Conservation (phyloP, 2,888 invertebrate species). For the Drosophila paramelanica region DNA sequence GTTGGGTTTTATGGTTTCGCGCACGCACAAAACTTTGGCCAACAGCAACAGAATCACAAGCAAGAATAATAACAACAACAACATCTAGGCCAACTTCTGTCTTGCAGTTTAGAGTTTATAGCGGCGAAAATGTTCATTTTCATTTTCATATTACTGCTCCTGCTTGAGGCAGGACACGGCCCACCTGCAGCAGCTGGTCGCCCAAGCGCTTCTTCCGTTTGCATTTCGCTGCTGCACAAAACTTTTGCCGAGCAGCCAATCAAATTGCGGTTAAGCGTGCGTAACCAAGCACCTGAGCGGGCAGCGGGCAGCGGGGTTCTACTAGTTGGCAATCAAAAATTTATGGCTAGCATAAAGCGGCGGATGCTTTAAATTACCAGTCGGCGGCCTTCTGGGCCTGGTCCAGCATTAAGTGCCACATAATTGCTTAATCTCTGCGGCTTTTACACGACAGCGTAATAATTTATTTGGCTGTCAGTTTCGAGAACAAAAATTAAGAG, state of each 20-base stretch:
- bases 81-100: slow-evolving; percentile 53
- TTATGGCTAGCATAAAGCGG: slow-evolving; percentile 44
- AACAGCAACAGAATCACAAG: slow-evolving; percentile 40
- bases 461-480: slow-evolving; percentile 79
- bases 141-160: slow-evolving; percentile 33
- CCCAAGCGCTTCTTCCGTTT: slow-evolving; percentile 35
- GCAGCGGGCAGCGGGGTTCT: not conserved
- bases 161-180: slow-evolving; percentile 12
- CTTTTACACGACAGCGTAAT: slow-evolving; percentile 81
- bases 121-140: slow-evolving; percentile 59
- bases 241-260: slow-evolving; percentile 68
- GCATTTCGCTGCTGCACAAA: slow-evolving; percentile 48
- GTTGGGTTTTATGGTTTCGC: slow-evolving; percentile 81
- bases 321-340: slow-evolving; percentile 66
- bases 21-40: slow-evolving; percentile 77
- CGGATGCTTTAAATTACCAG: slow-evolving; percentile 48
- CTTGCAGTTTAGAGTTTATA: slow-evolving; percentile 51
- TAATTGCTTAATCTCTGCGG: slow-evolving; percentile 82
- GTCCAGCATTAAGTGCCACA: slow-evolving; percentile 80
- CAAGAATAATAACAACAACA: slow-evolving; percentile 32
- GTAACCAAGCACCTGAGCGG: slow-evolving; percentile 43
- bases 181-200: slow-evolving; percentile 23
- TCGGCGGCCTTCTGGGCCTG: slow-evolving; percentile 25
- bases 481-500: slow-evolving; percentile 37
- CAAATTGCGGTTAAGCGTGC: slow-evolving; percentile 64